Base-by-base conservation (phyloP, 2,113 vertebrate species). In the Brachionichthys hirsutus region DNA sequence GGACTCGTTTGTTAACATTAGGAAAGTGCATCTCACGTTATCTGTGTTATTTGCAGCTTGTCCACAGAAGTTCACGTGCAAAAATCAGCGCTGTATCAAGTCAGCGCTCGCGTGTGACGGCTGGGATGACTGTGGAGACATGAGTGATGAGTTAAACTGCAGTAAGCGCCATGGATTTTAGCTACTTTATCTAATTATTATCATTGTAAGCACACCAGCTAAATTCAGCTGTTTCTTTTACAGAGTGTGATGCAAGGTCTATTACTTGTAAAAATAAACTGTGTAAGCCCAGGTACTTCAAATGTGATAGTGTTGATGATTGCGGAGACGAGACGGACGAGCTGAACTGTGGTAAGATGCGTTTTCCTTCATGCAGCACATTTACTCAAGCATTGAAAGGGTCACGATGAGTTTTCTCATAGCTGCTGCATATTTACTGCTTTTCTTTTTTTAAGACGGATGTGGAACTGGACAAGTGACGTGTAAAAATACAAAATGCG, bases 291-390 rank as follows among this genome's bases (percentile, higher is more conserved):
- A 81, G 30, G 6, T 95, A 92, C 80, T 99, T 94, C 94, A 51
- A 91, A 15, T 99, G 97, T 0, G 95, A 99, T 3, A 89, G 84
- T 0, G 84, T 98, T 0, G 73, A 97, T 0, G 97, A 99, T 87
- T 99, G 97, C 0, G 95, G 94, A 0, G 97, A 99, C 70, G 58
- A 77, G 62, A 95, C 95, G 0, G 97, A 99, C 0, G 97, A 99
- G 77, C 47, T 61, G 44, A 66, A 86, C 14, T 99, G 97, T 70
- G 89, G 96, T 98, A 73, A 92, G 93, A 87, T 1, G 7, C 1
- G 0, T 13, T 22, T 3, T 4, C 19, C 2, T 13, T 6, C 8
- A 66, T 2, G 42, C 41, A 24, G 24, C 14, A 5, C 0, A 3
- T 13, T 1, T 3, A 19, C 35, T 16, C n/a, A 9, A 54, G n/a